Conservation (phyloP, 2,797 vertebrate genomes). For the Pipistrellus pygmaeus region DNA sequence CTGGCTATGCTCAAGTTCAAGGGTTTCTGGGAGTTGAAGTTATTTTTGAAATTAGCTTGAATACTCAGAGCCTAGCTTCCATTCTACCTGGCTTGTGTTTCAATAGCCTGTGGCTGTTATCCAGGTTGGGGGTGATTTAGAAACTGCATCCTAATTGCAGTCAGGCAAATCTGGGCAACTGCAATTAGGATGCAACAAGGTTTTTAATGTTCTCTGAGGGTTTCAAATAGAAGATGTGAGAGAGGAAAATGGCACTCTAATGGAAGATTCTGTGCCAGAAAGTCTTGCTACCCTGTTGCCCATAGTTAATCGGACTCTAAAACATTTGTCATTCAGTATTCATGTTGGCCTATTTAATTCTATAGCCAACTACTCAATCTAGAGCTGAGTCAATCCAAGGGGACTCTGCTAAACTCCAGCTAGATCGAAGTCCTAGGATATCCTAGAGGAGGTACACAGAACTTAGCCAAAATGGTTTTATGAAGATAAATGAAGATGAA, state of each 20-base stretch:
- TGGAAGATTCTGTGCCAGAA: conserved; percentile 68
- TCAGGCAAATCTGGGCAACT: conserved; percentile 60
- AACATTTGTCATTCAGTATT: conserved; percentile 57
- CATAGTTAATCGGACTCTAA: conserved; percentile 50
- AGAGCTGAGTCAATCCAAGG: neutral
- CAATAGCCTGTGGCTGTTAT: conserved; percentile 65
- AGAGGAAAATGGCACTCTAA: conserved; percentile 70
- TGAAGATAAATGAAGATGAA: neutral
- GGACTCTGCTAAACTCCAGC: neutral
- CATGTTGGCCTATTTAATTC: conserved; percentile 13
- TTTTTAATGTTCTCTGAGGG: conserved; percentile 73
- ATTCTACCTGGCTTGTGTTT: conserved; percentile 51
- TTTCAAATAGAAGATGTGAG: conserved; percentile 70
- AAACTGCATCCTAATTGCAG: conserved; percentile 71
- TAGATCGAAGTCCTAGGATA: neutral
- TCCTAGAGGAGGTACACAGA: neutral
- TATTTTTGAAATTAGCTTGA: conserved; percentile 26
- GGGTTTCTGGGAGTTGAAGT: neutral
- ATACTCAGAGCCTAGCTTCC: conserved; percentile 23
- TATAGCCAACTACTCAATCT: conserved; percentile 9
- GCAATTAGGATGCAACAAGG: conserved; percentile 30
- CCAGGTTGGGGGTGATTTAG: conserved; percentile 67
- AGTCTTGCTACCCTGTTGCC: conserved; percentile 43
- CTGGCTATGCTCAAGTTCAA: neutral
- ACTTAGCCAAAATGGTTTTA: neutral